A percentile compares a stretch with the other conserved stretches of the same genome.
phyloP scores from a whole-genome alignment of 1,140 invertebrate genomes.

The Drosophila persimilis region DNA sequence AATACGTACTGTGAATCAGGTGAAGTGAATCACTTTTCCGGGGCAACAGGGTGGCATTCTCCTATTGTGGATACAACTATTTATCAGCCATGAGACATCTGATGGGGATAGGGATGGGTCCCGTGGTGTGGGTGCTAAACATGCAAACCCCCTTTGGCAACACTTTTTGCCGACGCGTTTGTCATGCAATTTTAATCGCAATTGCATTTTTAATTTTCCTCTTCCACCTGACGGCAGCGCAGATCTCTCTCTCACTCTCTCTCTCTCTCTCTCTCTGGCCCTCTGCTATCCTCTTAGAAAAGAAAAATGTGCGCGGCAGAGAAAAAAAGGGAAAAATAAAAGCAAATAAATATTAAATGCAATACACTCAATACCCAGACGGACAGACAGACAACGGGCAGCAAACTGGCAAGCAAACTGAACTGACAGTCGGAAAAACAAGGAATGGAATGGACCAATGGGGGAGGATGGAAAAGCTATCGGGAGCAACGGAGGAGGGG shows the following conservation, averaged over 20 bases:
- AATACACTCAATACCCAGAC: constrained; percentile 75
- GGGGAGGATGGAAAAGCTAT: constrained; percentile 1
- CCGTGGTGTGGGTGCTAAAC: constrained; percentile 42
- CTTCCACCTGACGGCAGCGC: constrained; percentile 66
- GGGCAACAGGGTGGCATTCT: constrained; percentile 10
- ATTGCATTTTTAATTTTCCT: constrained; percentile 81
- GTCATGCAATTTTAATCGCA: constrained; percentile 81
- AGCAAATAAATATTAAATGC: constrained; percentile 81
- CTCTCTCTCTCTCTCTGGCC: constrained; percentile 3
- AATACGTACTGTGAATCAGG: constrained; percentile 21
- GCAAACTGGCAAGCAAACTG: constrained; percentile 58
- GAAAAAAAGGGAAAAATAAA: constrained; percentile 57
- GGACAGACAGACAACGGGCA: constrained; percentile 41
- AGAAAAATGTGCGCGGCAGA: constrained; percentile 58
- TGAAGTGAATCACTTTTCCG: constrained; percentile 40
- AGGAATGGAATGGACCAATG: background rate
- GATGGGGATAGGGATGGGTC: background rate
- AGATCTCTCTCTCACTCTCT: constrained; percentile 20
- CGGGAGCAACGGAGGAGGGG: too few species aligned
- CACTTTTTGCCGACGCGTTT: constrained; percentile 73
- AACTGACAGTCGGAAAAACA: constrained; percentile 30
- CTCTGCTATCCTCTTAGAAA: constrained; percentile 15
- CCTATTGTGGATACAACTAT: constrained; percentile 31
- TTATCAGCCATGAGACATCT: constrained; percentile 35
- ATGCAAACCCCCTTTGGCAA: constrained; percentile 59